Percentiles rank a stretch among this genome's conserved stretches.
Conservation (phyloP, 2,113 vertebrate genomes). For the Sceloporus tristichus region DNA sequence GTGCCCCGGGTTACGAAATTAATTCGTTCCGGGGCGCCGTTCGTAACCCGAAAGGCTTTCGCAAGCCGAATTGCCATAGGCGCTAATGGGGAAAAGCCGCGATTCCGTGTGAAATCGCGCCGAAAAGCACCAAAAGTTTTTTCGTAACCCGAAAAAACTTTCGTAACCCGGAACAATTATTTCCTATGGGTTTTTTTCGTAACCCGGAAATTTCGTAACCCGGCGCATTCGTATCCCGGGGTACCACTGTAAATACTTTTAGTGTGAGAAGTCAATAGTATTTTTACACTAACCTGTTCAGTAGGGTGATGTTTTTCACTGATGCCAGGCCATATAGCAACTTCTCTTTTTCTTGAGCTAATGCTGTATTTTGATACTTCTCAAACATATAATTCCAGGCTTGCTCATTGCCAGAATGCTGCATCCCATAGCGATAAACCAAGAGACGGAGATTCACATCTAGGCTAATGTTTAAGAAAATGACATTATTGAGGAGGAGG, state of each 20-base stretch:
- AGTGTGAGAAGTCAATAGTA: constrained; percentile 11
- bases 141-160: no score
- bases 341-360: constrained; percentile 98
- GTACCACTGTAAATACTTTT: constrained; percentile 7
- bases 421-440: constrained; percentile 95
- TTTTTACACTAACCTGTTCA: constrained; percentile 80
- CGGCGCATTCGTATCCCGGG: no score
- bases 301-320: constrained; percentile 81
- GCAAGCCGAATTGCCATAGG: no score
- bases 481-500: not conserved
- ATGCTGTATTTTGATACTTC: constrained; percentile 79
- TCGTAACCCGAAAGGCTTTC: no score
- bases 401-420: constrained; percentile 76
- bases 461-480: constrained; percentile 74
- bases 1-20: no score
- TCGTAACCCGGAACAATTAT: no score
- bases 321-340: constrained; percentile 94
- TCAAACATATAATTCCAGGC: constrained; percentile 88
- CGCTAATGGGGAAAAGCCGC: no score
- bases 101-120: no score
- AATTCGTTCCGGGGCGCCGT: no score
- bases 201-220: no score
- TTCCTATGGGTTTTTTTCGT: no score
- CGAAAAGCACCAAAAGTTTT: no score
- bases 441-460: constrained; percentile 89